Conservation (phyloP, 2,797 vertebrate species). For the Hypotaenidia philippensis region DNA sequence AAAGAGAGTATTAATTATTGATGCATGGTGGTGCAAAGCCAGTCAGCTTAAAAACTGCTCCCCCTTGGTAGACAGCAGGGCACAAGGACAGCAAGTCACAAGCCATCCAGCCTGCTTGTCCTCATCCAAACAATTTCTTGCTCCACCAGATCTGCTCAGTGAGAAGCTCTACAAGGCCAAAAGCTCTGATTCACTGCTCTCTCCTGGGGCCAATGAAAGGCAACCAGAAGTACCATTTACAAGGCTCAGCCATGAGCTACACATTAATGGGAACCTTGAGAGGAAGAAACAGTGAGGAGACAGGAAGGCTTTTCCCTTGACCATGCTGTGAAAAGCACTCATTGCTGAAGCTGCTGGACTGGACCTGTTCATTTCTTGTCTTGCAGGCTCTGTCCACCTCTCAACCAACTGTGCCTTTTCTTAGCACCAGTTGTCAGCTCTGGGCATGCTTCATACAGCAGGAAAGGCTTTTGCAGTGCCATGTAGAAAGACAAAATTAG, state of each 20-base stretch:
- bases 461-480: background rate
- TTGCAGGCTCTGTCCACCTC: background rate
- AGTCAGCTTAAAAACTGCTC: background rate
- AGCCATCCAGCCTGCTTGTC: background rate
- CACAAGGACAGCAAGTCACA: background rate
- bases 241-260: background rate
- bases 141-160: background rate
- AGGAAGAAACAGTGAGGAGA: background rate
- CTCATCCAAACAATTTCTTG: background rate
- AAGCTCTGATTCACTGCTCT: background rate
- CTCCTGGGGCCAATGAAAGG: background rate
- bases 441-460: background rate
- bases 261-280: background rate
- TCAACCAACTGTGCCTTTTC: background rate
- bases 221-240: background rate
- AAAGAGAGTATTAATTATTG: background rate
- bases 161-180: background rate
- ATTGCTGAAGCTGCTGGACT: background rate
- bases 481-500: rapidly evolving
- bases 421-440: background rate
- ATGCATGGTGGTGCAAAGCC: background rate
- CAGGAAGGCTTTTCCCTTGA: background rate
- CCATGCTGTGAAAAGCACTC: background rate
- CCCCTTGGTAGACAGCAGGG: background rate
- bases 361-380: background rate